Percentiles rank a stretch among this genome's conserved stretches.
Conservation (phyloP, 2,888 invertebrate genomes). For the Apamea crenata region DNA sequence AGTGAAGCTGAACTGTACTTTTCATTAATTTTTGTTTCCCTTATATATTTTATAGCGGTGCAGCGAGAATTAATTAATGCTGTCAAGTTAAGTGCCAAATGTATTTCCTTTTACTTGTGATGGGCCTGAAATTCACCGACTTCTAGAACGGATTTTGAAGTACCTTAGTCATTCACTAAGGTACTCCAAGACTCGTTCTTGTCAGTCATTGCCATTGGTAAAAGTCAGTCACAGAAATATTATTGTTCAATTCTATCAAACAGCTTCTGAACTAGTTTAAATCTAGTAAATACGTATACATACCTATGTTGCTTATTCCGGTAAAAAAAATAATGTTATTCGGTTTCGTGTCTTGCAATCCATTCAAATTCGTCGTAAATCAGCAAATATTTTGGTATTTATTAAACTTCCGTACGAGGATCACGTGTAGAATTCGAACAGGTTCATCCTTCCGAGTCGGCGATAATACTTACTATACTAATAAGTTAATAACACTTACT, state of each 20-base stretch:
- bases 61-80: not conserved
- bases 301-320: slow-evolving; percentile 7
- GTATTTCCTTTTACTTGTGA: not conserved
- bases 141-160: not conserved
- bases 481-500: slow-evolving; percentile 36
- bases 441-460: slow-evolving; percentile 32
- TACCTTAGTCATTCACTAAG: too few relatives aligned
- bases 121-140: not conserved
- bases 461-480: slow-evolving; percentile 18
- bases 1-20: not conserved
- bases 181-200: not conserved
- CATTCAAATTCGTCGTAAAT: slow-evolving; percentile 28
- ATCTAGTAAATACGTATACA: not conserved
- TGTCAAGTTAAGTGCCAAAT: not conserved
- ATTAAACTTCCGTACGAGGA: slow-evolving; percentile 31
- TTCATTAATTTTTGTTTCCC: not conserved
- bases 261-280: not conserved
- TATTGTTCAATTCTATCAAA: not conserved
- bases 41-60: not conserved
- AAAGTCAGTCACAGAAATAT: not conserved
- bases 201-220: not conserved
- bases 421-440: slow-evolving; percentile 31
- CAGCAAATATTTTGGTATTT: slow-evolving; percentile 45
- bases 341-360: slow-evolving; percentile 18
- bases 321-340: slow-evolving; percentile 19